Base-by-base conservation (phyloP, 2,797 vertebrate genomes). In the Nyctalus aviator region DNA sequence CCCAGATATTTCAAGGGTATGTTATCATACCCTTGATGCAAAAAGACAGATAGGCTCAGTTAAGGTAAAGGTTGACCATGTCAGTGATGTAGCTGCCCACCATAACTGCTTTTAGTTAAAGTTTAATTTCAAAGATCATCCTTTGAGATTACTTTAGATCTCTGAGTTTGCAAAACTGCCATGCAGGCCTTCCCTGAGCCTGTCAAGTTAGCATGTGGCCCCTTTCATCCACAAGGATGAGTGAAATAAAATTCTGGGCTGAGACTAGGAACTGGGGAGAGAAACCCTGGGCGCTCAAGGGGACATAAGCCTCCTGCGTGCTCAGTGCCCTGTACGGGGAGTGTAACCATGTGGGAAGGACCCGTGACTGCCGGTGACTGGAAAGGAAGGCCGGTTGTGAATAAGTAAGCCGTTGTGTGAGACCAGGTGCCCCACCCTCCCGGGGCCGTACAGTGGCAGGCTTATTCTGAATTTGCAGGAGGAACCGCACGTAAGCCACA, bases 361-460 rank as follows among this genome's bases (percentile, higher is more conserved):
- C 32, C 50, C 32, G 15, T 59, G 48, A 50, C 17, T 27, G 0
- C 35, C 50, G n/a, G 35, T 59, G 66, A 4, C n/a, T 44, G 86
- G 50, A 55, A 66, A n/a, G 66, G 59, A n/a, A 91, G 72, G 25
- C 50, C 21, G 7, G 9, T 48, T 66, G 15, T 53, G 53, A 82
- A 78, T 59, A 48, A 59, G 9, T 32, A 27, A 84, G n/a, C 88
- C 85, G 27, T 69, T 85, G 57, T 89, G 78, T 87, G 72, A 90
- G 48, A 53, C 37, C 1, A 0, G 68, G n/a, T 3, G 23, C 23
- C 83, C 84, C 71, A 86, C 71, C 55, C 75, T 2, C 30, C n/a
- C 25, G 37, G 37, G 41, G 5, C 76, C 27, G 5, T 20, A 75
- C 37, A 78, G 48, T 59, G 73, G 11, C 62, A 44, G 30, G 50